phyloP scores from a whole-genome alignment of 2,888 invertebrate species.

The Clivina fossor region DNA sequence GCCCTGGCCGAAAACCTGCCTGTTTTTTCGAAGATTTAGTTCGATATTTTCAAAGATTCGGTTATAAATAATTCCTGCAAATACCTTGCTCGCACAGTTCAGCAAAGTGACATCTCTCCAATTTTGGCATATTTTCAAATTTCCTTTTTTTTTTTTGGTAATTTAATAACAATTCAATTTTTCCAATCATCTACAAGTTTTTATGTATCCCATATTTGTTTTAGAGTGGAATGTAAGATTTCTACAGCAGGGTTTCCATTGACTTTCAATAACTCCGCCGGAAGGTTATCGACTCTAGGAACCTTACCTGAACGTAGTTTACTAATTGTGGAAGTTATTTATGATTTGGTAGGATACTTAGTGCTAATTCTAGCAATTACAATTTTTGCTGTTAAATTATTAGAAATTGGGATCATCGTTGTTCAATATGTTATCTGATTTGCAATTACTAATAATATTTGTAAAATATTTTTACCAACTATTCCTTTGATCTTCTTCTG shows the following conservation, averaged over 20 bases:
- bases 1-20: background rate
- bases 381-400: too few species aligned
- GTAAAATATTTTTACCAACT: too few species aligned
- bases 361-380: too few species aligned
- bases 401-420: too few species aligned
- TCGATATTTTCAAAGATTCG: background rate
- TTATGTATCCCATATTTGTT: background rate
- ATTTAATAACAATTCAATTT: background rate
- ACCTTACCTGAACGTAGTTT: background rate
- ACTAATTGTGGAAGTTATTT: background rate
- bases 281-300: background rate
- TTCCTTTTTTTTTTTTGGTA: constrained; percentile 22
- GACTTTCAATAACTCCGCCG: background rate
- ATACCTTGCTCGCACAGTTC: background rate
- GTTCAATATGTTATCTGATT: too few species aligned
- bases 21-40: background rate
- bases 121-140: background rate
- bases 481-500: too few species aligned
- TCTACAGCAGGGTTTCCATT: background rate
- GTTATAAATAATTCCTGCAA: background rate
- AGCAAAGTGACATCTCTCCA: constrained; percentile 14
- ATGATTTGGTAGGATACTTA: too few species aligned
- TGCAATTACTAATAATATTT: too few species aligned
- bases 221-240: background rate
- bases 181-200: background rate